phyloP scores from a whole-genome alignment of 2,888 invertebrate genomes.

The Caenorhabditis sp. region DNA sequence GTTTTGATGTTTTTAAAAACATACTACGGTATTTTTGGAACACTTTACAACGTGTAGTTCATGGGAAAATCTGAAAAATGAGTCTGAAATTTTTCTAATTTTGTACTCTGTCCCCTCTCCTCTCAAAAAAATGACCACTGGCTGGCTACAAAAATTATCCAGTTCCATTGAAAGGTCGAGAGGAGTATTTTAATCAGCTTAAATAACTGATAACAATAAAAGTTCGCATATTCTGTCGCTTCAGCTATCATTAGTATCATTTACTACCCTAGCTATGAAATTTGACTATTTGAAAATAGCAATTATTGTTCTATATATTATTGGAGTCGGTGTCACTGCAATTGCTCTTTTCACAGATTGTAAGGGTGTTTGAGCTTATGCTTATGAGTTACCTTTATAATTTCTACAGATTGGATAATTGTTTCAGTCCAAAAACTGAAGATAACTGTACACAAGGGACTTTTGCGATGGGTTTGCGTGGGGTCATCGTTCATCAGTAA shows the following conservation, averaged over 20 bases:
- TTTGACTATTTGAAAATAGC: not conserved
- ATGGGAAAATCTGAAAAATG: too few relatives aligned
- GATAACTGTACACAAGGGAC: slow-evolving; percentile 22
- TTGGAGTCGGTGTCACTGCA: not conserved
- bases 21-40: too few relatives aligned
- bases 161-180: not conserved
- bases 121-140: too few relatives aligned
- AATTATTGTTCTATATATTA: not conserved
- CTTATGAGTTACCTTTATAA: not conserved
- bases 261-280: not conserved
- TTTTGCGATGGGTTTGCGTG: slow-evolving; percentile 36
- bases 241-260: not conserved
- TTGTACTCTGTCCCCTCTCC: too few relatives aligned
- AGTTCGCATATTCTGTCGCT: not conserved
- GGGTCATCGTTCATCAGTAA: not conserved
- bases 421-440: slow-evolving; percentile 19
- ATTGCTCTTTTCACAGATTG: not conserved
- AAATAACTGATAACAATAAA: not conserved
- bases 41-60: too few relatives aligned
- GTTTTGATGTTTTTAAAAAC: too few relatives aligned
- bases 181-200: not conserved
- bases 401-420: slow-evolving; percentile 30
- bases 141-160: too few relatives aligned
- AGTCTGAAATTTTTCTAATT: too few relatives aligned
- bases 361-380: not conserved